Evolutionary conservation across 2,888 invertebrate species (phyloP).

Genomic region (Metopia argyrocephala): DNA sequence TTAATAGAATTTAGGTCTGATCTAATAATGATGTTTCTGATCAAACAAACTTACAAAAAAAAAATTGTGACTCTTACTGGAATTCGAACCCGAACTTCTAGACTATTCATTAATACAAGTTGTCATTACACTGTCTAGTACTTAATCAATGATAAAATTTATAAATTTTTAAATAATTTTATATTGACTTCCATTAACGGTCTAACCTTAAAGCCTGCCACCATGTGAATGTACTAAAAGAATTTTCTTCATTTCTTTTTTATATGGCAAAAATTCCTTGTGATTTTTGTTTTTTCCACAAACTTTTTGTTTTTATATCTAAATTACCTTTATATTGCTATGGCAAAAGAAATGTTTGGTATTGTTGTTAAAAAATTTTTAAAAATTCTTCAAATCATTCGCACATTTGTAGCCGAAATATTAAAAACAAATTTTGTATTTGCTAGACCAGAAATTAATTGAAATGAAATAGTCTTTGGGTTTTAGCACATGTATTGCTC

Average conservation of each 20-base stretch:
- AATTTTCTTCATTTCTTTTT: conserved; percentile 11
- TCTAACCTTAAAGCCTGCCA: not conserved
- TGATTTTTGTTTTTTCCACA: not conserved
- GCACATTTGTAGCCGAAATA: not conserved
- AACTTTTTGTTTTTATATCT: not conserved
- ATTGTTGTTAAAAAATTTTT: not conserved
- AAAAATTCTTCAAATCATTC: not conserved
- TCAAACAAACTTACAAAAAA: too few species aligned
- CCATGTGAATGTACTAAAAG: not conserved
- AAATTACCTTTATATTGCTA: conserved; percentile 10
- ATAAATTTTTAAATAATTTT: too few species aligned
- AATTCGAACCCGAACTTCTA: too few species aligned
- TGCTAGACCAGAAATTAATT: not conserved
- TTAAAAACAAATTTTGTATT: not conserved
- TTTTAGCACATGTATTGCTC: not conserved
- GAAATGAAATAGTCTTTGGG: not conserved
- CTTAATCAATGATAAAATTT: too few species aligned
- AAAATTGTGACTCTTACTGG: too few species aligned
- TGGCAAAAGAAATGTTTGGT: not conserved
- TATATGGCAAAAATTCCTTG: conserved; percentile 37
- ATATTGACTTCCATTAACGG: too few species aligned
- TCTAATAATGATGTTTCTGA: too few species aligned
- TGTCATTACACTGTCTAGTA: too few species aligned
- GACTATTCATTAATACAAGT: too few species aligned
- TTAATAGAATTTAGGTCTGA: too few species aligned